Evolutionary conservation across 2,797 vertebrate genomes (phyloP).

Genomic region (Poeciliopsis gracilis): DNA sequence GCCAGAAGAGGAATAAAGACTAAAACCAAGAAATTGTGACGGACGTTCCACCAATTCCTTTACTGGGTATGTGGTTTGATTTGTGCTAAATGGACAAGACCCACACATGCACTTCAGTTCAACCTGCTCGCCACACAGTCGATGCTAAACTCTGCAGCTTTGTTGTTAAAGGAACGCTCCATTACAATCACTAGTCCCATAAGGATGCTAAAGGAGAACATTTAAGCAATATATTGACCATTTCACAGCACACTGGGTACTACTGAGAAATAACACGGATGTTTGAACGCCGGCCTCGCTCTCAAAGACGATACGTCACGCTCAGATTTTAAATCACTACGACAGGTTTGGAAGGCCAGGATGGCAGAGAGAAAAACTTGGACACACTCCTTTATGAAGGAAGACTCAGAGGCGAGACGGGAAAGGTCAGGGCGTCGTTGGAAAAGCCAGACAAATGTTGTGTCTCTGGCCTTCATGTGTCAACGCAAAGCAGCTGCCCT

Average conservation of each 20-base stretch:
- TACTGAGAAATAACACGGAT: slow-evolving; percentile 3
- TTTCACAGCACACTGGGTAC: slow-evolving; percentile 33
- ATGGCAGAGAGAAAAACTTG: background rate
- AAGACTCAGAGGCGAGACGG: slow-evolving; percentile 16
- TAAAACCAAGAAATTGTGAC: slow-evolving; percentile 65
- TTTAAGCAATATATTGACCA: slow-evolving; percentile 28
- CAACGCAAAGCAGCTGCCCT: slow-evolving; percentile 29
- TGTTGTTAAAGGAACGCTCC: slow-evolving; percentile 42
- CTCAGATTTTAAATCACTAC: slow-evolving; percentile 3
- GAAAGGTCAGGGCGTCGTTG: slow-evolving; percentile 30
- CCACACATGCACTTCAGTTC: slow-evolving; percentile 26
- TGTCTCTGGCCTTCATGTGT: slow-evolving; percentile 44
- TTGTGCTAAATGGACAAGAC: slow-evolving; percentile 30
- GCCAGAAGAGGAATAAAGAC: slow-evolving; percentile 25
- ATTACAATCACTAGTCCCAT: slow-evolving; percentile 30
- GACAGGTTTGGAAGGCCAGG: slow-evolving; percentile 12
- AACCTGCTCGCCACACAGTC: slow-evolving; percentile 22
- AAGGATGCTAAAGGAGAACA: slow-evolving; percentile 12
- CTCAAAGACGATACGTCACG: background rate
- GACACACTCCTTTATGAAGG: background rate
- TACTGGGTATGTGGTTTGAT: slow-evolving; percentile 20
- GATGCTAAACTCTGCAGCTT: slow-evolving; percentile 26
- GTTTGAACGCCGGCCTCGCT: slow-evolving; percentile 1
- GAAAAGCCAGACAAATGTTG: slow-evolving; percentile 7
- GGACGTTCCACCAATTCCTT: slow-evolving; percentile 37